Percentiles rank a stretch among this genome's conserved stretches.
Conservation (phyloP, 2,797 vertebrate species). For the Siniperca scherzeri region DNA sequence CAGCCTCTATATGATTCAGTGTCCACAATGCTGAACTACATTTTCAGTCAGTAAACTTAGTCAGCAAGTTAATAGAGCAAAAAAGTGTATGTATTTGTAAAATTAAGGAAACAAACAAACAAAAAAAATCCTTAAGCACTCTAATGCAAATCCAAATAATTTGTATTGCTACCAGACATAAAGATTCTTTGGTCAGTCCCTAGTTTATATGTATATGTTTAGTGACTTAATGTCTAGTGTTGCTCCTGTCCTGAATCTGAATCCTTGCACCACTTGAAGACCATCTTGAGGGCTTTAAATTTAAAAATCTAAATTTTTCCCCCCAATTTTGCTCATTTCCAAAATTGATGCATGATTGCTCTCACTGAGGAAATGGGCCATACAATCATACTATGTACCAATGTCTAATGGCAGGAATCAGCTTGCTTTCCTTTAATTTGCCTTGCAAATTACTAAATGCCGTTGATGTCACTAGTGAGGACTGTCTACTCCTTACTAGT, state of each 20-base stretch:
- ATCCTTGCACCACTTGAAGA: not conserved
- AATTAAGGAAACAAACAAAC: not conserved
- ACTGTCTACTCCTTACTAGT: not conserved
- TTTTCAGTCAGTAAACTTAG: not conserved
- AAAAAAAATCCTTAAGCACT: too few species aligned
- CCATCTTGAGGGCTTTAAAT: not conserved
- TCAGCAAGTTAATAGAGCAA: not conserved
- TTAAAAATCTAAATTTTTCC: not conserved
- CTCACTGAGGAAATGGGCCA: too few species aligned
- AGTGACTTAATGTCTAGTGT: not conserved
- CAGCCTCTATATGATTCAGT: not conserved
- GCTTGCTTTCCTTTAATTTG: slow-evolving; percentile 12
- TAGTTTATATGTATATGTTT: not conserved
- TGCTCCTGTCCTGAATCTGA: not conserved
- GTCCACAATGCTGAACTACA: not conserved
- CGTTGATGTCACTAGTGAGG: not conserved
- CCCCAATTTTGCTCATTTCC: not conserved
- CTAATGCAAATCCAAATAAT: not conserved
- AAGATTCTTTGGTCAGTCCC: not conserved
- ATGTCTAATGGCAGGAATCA: not conserved
- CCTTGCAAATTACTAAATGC: slow-evolving; percentile 2
- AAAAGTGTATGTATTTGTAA: not conserved
- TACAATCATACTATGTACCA: too few species aligned
- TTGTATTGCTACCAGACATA: not conserved
- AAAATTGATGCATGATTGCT: not conserved